Percentiles rank a stretch among this genome's conserved stretches.
Conservation (phyloP, 2,797 vertebrate species). For the Sebastes flavidus region DNA sequence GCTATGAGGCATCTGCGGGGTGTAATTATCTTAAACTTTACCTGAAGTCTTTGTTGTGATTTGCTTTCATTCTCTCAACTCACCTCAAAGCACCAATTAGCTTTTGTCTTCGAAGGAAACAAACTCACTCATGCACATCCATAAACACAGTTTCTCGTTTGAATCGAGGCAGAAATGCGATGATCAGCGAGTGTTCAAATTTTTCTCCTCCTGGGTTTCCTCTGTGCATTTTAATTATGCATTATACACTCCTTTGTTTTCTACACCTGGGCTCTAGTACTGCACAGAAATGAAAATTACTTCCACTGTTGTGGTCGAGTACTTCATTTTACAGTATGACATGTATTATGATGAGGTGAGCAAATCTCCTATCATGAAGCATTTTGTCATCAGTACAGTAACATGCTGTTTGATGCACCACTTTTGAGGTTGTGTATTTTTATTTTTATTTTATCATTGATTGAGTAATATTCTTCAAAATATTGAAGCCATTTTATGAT, state of each 20-base stretch:
- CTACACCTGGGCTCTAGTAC: neutral
- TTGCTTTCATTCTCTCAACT: conserved; percentile 12
- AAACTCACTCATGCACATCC: conserved; percentile 1
- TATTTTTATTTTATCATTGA: neutral
- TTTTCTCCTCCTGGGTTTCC: conserved; percentile 32
- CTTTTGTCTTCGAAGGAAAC: conserved; percentile 11
- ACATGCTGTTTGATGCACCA: conserved; percentile 19
- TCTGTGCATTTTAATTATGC: conserved; percentile 58
- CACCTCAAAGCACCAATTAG: conserved; percentile 35
- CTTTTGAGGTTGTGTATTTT: neutral
- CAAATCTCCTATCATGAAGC: neutral
- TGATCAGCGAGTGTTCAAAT: conserved; percentile 36
- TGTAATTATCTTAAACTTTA: neutral
- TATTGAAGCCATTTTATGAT: conserved; percentile 21
- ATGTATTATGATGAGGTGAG: neutral
- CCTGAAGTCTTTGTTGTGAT: conserved; percentile 27
- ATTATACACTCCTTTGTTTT: conserved; percentile 44
- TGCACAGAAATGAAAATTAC: conserved; percentile 20
- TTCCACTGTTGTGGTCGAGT: neutral
- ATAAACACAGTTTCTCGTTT: neutral
- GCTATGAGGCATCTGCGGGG: neutral
- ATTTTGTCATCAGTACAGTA: neutral
- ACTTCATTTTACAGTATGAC: conserved; percentile 7
- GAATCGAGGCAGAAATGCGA: conserved; percentile 32
- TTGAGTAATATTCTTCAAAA: conserved; percentile 22